Base-by-base conservation (phyloP, 2,797 vertebrate species). In the Myotis findleyi region DNA sequence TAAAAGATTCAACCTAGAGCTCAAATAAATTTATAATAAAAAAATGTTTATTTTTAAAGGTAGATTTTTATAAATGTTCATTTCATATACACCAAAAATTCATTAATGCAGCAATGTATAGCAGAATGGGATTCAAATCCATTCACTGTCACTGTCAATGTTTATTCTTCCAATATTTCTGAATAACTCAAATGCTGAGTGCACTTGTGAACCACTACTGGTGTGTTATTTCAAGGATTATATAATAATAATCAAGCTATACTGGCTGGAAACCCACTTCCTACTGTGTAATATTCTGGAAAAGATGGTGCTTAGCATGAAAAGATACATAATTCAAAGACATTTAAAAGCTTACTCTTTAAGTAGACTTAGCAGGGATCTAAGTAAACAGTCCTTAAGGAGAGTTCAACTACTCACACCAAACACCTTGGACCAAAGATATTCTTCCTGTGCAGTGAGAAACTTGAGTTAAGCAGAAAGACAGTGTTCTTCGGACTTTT, bases 281-380 rank as follows among this genome's bases (percentile, higher is more conserved):
- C 38, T 80, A 81, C 59, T 86, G 17, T 55, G 38, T 47, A 79
- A 88, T 83, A 66, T n/a, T 88, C 84, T n/a, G 7, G 16, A 66
- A 87, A 90, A 84, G 38, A 93, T 44, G 36, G 18, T 71, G 17
- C 57, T 79, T 71, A 80, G 47, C 44, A 62, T 47, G 49, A 77
- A 90, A 71, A 75, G 11, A 21, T 33, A 86, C 47, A 62, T 62
- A 87, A 93, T 85, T 57, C n/a, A 85, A 86, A 95, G 66, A 53
- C 30, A 44, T 18, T 85, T 30, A 86, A 73, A 73, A 84, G 20
- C 25, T 76, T 82, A 55, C 18, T 66, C 75, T 86, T n/a, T n/a
- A 77, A n/a, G n/a, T 33, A 55, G 41, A 66, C 25, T 76, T 64
- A 83, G 75, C 51, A 27, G 10, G 14, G 11, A 57, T 89, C 86